These are phyloP conservation scores for Drosophila sproati DNA, from an alignment of 1,140 invertebrate species.

Conservation along the genomic window DNA sequence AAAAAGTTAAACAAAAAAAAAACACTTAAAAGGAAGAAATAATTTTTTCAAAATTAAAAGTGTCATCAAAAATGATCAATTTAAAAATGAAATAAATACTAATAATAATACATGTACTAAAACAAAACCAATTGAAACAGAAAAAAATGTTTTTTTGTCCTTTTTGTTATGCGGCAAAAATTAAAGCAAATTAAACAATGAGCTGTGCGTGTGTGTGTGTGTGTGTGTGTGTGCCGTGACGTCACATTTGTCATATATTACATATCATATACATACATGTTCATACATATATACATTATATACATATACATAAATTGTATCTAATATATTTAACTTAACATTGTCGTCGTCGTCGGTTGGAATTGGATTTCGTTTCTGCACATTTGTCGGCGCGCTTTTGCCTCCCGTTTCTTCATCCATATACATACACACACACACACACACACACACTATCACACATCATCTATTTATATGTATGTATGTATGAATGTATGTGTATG, in stretches of 20 bases:
- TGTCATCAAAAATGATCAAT: neutral
- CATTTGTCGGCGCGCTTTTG: slow-evolving; percentile 47
- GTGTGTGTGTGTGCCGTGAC: slow-evolving; percentile 32
- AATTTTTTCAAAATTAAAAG: slow-evolving; percentile 13
- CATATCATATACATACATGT: slow-evolving; percentile 8
- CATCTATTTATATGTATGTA: slow-evolving; percentile 25
- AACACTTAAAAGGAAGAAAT: slow-evolving; percentile 8
- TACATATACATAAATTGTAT: slow-evolving; percentile 6
- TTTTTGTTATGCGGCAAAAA: slow-evolving; percentile 52
- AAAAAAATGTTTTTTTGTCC: slow-evolving; percentile 32
- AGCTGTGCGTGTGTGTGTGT: slow-evolving; percentile 17
- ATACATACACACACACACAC: slow-evolving; percentile 8
- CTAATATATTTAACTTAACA: slow-evolving; percentile 29
- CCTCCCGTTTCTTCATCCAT: slow-evolving; percentile 20
- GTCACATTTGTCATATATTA: slow-evolving; percentile 21
- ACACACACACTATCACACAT: slow-evolving; percentile 16
- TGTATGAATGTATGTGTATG: slow-evolving; percentile 40
- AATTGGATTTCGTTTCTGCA: slow-evolving; percentile 45
- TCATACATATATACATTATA: slow-evolving; percentile 25
- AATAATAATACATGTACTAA: slow-evolving; percentile 2
- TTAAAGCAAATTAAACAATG: slow-evolving; percentile 42
- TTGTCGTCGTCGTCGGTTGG: slow-evolving; percentile 32
- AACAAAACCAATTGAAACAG: neutral
- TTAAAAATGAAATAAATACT: neutral
- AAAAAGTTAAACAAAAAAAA: slow-evolving; percentile 10